A percentile compares a stretch with the other conserved stretches of the same genome.
These are phyloP conservation scores for Eretmochelys imbricata DNA, from an alignment of 2,113 vertebrate species.

Conservation along the genomic window DNA sequence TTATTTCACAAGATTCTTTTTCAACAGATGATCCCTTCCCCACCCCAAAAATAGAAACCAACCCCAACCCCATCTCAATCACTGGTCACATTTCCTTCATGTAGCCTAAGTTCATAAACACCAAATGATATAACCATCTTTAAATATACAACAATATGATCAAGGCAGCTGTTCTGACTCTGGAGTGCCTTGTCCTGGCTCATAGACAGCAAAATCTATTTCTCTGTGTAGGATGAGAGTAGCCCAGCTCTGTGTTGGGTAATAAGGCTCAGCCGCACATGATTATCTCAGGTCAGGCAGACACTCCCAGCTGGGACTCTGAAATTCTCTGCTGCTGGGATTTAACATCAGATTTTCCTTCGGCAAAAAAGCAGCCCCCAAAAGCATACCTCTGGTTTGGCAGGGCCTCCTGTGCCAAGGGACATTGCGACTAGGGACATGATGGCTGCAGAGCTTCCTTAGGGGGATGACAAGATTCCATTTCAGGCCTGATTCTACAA, in stretches of 20 bases:
- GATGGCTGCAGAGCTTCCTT: neutral
- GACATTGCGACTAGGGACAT: neutral
- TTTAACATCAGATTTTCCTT: neutral
- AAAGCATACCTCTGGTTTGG: neutral
- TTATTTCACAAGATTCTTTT: neutral
- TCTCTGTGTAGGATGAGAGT: neutral
- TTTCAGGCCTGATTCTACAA: accelerated
- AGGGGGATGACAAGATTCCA: accelerated
- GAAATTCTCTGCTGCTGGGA: neutral
- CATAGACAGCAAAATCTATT: neutral
- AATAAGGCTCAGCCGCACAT: neutral
- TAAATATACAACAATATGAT: neutral
- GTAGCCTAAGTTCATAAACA: neutral
- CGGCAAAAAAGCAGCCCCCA: neutral
- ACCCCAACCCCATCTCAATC: neutral
- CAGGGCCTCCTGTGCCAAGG: accelerated
- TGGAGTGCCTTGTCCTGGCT: neutral
- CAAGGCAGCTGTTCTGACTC: neutral
- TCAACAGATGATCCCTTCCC: neutral
- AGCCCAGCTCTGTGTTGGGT: neutral
- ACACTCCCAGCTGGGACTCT: neutral
- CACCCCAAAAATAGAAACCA: neutral
- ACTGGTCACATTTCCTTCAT: neutral
- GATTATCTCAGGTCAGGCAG: neutral
- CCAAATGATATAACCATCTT: neutral